Percentiles rank a stretch among this genome's conserved stretches.
These are phyloP conservation scores for Macropis europaea DNA, from an alignment of 2,888 invertebrate species.

Conservation along the genomic window DNA sequence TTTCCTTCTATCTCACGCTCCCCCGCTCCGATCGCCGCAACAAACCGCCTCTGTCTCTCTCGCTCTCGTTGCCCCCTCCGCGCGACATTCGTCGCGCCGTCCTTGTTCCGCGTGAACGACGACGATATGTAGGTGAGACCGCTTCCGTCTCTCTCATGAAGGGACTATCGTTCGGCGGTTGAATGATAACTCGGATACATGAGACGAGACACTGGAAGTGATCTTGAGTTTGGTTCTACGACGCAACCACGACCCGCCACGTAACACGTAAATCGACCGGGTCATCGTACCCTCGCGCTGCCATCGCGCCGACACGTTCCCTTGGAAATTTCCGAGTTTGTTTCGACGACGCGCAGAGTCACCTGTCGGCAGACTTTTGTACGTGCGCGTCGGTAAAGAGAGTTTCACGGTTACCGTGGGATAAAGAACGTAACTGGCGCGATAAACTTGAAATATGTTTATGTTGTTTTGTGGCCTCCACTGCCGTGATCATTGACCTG, in stretches of 20 bases:
- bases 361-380: constrained; percentile 9
- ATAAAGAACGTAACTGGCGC: not conserved
- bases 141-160: no score
- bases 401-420: not conserved
- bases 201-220: constrained; percentile 31
- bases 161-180: no score
- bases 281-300: constrained; percentile 66
- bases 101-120: no score
- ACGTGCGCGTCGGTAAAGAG: not conserved
- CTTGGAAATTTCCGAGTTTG: constrained; percentile 24
- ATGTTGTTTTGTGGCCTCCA: no score
- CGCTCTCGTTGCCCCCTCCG: constrained; percentile 10
- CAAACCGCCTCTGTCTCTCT: not conserved
- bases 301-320: constrained; percentile 13
- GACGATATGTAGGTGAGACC: no score
- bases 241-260: constrained; percentile 55
- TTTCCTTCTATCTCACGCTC: not conserved
- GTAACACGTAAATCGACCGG: constrained; percentile 62
- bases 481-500: no score
- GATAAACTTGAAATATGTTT: no score
- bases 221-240: constrained; percentile 47
- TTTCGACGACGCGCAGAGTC: constrained; percentile 4
- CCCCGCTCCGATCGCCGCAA: not conserved
- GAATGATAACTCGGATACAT: no score
- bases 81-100: no score